Evolutionary conservation across 2,113 vertebrate genomes (phyloP), one percentile per base, ranked within the genome.

Genomic region (Carassius auratus): DNA sequence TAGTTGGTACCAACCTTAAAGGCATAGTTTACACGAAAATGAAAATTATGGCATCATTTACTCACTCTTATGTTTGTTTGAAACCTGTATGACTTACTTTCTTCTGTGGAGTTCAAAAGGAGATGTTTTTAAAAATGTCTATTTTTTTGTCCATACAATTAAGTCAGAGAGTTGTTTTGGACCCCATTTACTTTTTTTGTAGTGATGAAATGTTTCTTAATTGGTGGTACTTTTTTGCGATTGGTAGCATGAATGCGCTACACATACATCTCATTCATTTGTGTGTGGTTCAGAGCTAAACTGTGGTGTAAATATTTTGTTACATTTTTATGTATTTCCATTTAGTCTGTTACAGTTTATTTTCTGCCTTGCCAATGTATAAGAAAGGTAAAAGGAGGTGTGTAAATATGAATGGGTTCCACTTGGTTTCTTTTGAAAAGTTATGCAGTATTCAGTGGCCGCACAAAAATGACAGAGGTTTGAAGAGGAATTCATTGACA

Each of bases 251-350:
- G 33, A 36, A 76, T 21, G 85, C 79, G 71, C 79, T 62, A 66
- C 73, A 79, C 78, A 69, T 84, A n/a, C 81, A 86, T 86, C 23
- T 59, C 77, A 79, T 87, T 87, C 77, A 26, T 75, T 76, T n/a
- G 86, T 75, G 45, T 81, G 84, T 86, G 62, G 68, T 87, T 91
- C 76, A 85, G 83, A 73, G 45, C 77, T 83, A 78, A 88, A 76
- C 83, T 90, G 81, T 84, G 71, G 59, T 89, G 86, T 86, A 88
- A 88, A 90, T 83, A 88, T 88, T 82, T n/a, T 82, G 89, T 82
- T 23, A 66, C 57, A 73, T 82, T 83, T 85, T 52, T 86, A 61
- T 80, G 21, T 80, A 59, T 30, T 64, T 59, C 38, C 6, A 5
- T 80, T 13, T 14, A 50, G 14, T 68, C 66, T 87, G 62, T 85